Evolutionary conservation across 2,113 vertebrate genomes (phyloP), one percentile per base, ranked within the genome.

Genomic region (Ageneiosus marmoratus): DNA sequence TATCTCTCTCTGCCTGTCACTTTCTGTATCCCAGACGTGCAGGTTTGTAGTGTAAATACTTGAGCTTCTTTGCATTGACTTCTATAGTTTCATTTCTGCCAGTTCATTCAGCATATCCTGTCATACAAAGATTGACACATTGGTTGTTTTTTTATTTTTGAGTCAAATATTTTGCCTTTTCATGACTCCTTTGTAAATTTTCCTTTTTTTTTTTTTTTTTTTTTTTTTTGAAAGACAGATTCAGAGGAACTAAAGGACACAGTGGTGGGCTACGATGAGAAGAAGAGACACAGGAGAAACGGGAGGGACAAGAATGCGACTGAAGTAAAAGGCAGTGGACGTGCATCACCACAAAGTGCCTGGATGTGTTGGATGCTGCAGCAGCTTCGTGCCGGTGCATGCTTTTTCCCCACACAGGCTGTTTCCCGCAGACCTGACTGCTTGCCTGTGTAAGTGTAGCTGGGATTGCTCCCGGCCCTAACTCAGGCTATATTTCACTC

Each of bases 401-500:
- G 73, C 65, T 73, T 85, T 77, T 77, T 70, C 51, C 76, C 78
- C 65, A 83, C 76, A 27, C 79, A 72, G n/a, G 82, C 85, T 75
- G 84, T 83, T 79, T 79, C 46, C 44, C n/a, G 73, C 84, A 70
- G 62, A 79, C 80, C 41, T 82, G 90, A 87, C 88, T 88, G 87
- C 84, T 86, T 89, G 88, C 56, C 70, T 76, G 80, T 67, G 83
- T 83, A 46, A 55, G 73, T 85, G 83, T 85, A 86, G 84, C 79
- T 77, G 80, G 69, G 51, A 69, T 53, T 81, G 77, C 32, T 74
- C 81, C 87, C 91, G 90, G 92, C 92, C 93, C 92, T 91, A 91
- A 90, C 90, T 87, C 80, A 84, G 85, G 88, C 90, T 89, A 65
- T 91, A 89, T 92, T 91, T 91, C 88, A 89, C 84, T 82, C 86